Evolutionary conservation across 2,888 invertebrate species (phyloP), one percentile per base, ranked within the genome.

Genomic region (Gymnosoma rotundatum): DNA sequence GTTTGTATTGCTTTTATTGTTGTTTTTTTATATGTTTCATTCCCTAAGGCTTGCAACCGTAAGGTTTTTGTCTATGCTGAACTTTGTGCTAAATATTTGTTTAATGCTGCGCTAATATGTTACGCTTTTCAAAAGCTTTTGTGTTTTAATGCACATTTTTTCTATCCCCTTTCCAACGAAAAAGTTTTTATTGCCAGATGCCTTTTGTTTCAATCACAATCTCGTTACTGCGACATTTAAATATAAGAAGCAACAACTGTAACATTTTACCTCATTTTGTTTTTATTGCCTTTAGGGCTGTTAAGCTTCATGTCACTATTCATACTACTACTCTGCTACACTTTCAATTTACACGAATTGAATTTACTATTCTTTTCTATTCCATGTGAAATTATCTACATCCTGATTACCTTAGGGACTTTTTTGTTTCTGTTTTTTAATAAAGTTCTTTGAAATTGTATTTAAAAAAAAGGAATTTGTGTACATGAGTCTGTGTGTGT

Each of bases 21-120:
- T 45, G 18, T 21, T 58, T 66, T 36, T 14, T 21, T 54, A 42
- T 32, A 20, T 42, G 21, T 72, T 76, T 52, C 32, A 38, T 32
- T 38, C 2, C 73, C 76, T 20, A 10, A 42, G 74, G 73, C 78
- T 54, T 74, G 56, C 52, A 70, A 79, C 72, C 78, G 74, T 79
- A 78, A 81, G 87, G 87, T 86, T 81, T 78, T 85, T 86, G 86
- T 85, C 84, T 83, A 69, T 72, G 80, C 83, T 87, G 82, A 81
- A 86, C 80, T 85, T 79, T 86, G 84, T 80, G 58, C 80, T 78
- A 78, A 84, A 84, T 84, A 84, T 84, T 84, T 84, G 81, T 74
- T 84, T 84, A 84, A 84, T 84, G 58, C 81, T 78, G 74, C 81
- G 76, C 84, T 84, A 81, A 80, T 74, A 81, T 73, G 58, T 70